Evolutionary conservation across 2,797 vertebrate species (phyloP).

Genomic region (Melanogrammus aeglefinus): DNA sequence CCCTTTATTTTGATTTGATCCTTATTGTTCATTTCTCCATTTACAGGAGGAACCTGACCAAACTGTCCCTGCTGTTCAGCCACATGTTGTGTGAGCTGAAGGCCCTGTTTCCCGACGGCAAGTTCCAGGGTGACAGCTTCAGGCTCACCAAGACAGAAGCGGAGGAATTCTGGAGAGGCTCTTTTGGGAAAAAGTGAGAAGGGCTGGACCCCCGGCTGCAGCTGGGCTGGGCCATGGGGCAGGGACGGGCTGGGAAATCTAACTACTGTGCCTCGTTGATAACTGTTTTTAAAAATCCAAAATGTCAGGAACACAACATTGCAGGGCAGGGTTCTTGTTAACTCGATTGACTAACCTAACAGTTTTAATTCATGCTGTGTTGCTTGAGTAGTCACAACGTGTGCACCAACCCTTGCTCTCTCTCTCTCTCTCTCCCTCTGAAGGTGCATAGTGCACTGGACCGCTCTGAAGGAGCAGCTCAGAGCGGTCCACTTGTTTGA

Average conservation of each 20-base stretch:
- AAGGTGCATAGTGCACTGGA: conserved; percentile 83
- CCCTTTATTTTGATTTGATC: neutral
- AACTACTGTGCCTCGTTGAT: neutral
- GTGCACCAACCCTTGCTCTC: neutral
- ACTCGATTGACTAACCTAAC: neutral
- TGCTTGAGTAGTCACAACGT: neutral
- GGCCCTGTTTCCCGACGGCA: conserved; percentile 74
- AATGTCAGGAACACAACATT: neutral
- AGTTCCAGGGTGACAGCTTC: conserved; percentile 77
- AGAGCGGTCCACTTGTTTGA: conserved; percentile 71
- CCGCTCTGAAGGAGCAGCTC: conserved; percentile 73
- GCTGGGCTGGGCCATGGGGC: neutral
- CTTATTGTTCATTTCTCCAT: conserved; percentile 12
- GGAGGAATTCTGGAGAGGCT: conserved; percentile 77
- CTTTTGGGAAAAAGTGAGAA: conserved; percentile 77
- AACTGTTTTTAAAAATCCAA: neutral
- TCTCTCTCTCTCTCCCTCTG: neutral
- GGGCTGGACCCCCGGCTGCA: neutral
- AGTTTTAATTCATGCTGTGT: neutral
- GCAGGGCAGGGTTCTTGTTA: neutral
- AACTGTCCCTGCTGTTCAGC: conserved; percentile 85
- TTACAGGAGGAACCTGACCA: conserved; percentile 81
- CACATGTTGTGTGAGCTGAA: conserved; percentile 83
- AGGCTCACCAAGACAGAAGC: conserved; percentile 72
- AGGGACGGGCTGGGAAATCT: neutral